Base-by-base conservation (phyloP, 1,140 invertebrate genomes). In the Latrodectus geometricus region DNA sequence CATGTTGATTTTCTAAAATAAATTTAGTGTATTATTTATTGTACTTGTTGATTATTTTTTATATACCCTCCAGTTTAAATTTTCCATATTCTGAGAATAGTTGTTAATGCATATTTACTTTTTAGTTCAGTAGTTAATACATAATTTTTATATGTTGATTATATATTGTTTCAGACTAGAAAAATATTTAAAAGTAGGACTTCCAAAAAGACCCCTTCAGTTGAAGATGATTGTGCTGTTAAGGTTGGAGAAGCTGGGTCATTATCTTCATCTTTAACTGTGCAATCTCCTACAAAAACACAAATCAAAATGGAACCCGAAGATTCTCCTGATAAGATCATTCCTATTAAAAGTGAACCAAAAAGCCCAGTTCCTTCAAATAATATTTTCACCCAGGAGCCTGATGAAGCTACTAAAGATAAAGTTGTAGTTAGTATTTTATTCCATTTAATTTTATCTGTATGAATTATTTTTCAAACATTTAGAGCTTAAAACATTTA, bases 171-270 rank as follows among this genome's bases (percentile, higher is more conserved):
- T 11, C 21, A 86, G 83, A n/a, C 17, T 54, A 69, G 52, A 9
- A 86, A 65, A 56, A 86, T 69, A 49, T 86, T 86, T 20, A 86
- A 86, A 21, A 86, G 83, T 50, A 66, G 83, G 54, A 56, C 21
- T 35, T 20, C 54, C 17, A 61, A 49, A 20, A 86, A 86, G 50
- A 69, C 35, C 2, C 17, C 52, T n/a, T 75, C 73, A 9, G 9
- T 50, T 3, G 73, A 86, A 48, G 83, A 86, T 14, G 82, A 84
- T 21, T 48, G 4, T 8, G 4, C 48, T 17, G 82, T 76, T 76
- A 86, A 78, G 49, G 9, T 50, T 48, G 21, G 12, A 7, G 70
- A 73, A 15, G 9, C 80, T 65, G 7, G 20, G 23, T 49, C 17
- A 61, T 61, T 61, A 17, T 61, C 54, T 4, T 14, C 54, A 61